Percentiles rank a stretch among this genome's conserved stretches.
These are phyloP conservation scores for Graptemys geographica DNA, from an alignment of 2,797 vertebrate genomes.

Conservation along the genomic window DNA sequence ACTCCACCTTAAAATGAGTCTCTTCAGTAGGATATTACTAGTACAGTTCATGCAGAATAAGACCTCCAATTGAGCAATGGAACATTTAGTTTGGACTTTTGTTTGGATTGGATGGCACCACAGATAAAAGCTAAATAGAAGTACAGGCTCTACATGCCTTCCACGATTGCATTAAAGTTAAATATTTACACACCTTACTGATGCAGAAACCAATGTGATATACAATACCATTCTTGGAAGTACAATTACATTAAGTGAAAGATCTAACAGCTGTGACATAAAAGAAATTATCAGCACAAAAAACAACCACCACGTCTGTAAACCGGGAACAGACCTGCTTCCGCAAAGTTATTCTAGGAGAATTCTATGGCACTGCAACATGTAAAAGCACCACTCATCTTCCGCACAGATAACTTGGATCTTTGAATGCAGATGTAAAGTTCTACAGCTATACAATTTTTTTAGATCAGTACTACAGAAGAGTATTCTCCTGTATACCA, in stretches of 20 bases:
- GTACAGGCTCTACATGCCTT: neutral
- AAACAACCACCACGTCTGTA: neutral
- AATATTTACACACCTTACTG: neutral
- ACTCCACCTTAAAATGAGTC: neutral
- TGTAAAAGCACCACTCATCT: neutral
- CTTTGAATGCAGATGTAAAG: neutral
- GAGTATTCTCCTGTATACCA: neutral
- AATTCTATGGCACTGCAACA: neutral
- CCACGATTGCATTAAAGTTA: neutral
- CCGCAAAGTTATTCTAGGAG: neutral
- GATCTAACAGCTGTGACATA: neutral
- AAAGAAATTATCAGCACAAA: neutral
- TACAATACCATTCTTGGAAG: neutral
- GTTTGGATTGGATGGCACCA: neutral
- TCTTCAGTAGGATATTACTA: neutral
- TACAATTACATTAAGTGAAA: neutral
- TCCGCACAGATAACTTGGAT: neutral
- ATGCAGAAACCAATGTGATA: neutral
- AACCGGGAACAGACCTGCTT: neutral
- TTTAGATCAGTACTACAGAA: neutral
- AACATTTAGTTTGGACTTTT: neutral
- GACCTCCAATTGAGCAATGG: neutral
- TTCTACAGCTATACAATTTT: neutral
- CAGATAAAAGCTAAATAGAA: neutral
- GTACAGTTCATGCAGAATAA: neutral